phyloP scores from a whole-genome alignment of 2,113 vertebrate species.

The Gallinago jamesoni region DNA sequence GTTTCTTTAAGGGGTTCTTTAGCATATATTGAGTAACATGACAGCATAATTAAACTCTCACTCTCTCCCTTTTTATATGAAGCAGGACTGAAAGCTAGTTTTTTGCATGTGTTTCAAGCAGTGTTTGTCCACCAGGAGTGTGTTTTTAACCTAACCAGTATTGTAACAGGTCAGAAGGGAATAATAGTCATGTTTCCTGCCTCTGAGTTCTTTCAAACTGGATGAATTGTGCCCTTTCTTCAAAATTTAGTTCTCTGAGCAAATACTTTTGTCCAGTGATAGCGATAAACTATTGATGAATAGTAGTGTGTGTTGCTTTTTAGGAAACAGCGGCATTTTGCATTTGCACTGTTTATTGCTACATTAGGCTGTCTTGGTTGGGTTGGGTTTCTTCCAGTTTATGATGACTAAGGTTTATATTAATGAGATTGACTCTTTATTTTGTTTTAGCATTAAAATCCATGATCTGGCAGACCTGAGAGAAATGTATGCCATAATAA shows the following conservation, averaged over 20 bases:
- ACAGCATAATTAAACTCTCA: background rate
- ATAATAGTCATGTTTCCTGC: background rate
- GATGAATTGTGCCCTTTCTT: background rate
- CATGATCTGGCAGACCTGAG: slow-evolving; percentile 92
- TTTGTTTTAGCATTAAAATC: slow-evolving; percentile 90
- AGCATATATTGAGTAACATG: background rate
- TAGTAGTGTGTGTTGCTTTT: background rate
- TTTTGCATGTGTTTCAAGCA: background rate
- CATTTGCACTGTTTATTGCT: background rate
- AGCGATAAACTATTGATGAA: background rate
- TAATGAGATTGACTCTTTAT: background rate
- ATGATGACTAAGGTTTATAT: background rate
- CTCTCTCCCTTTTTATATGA: background rate
- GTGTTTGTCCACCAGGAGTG: background rate
- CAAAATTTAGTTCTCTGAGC: background rate
- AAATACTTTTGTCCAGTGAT: background rate
- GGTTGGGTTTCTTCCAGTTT: background rate
- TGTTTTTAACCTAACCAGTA: background rate
- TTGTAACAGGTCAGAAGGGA: background rate
- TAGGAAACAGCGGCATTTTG: background rate
- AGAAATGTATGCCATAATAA: slow-evolving; percentile 92
- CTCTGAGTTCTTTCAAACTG: background rate
- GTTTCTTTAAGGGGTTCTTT: background rate
- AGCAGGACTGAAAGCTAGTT: background rate
- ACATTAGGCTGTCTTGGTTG: background rate